Evolutionary conservation across 1,140 invertebrate species (phyloP), one percentile per base, ranked within the genome.

Genomic region (Oncopodura yosiiana): DNA sequence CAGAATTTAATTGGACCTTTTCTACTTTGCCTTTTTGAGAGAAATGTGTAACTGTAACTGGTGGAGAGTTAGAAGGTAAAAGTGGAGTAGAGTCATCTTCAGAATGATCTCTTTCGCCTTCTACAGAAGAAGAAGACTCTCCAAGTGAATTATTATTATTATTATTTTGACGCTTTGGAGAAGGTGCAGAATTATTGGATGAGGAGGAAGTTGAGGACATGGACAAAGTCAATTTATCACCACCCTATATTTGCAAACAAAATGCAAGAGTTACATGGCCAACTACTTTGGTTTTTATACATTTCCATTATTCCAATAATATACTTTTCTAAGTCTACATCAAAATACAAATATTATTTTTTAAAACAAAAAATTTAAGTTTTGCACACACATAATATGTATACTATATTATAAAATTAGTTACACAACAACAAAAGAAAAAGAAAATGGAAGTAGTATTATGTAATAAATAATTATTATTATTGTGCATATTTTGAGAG

Each of bases 191-290:
- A n/a, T 3, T 6, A 18, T 24, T 18, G 6, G 44, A 48, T 11
- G 24, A 30, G 18, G 46, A 48, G 30, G 54, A 32, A 55, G 41
- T 45, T 19, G 53, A 55, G 38, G 52, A 50, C 36, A 60, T 82
- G 54, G 79, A 75, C 44, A 84, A 70, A 37, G 82, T 85, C 67
- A 84, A 66, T 69, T 84, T 84, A 69, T 84, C 82, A 62, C 82
- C 83, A 61, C 83, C 83, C 82, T 80, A 67, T 50, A n/a, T n/a
- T n/a, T 26, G 46, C 48, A 54, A 52, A 56, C 38, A 46, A 62
- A 64, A 58, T 37, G 49, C 60, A n/a, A n/a, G n/a, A n/a, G n/a
- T n/a, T n/a, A n/a, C n/a, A n/a, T n/a, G n/a, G n/a, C n/a, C n/a
- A n/a, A n/a, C n/a, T n/a, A n/a, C n/a, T n/a, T n/a, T n/a, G n/a